Evolutionary conservation across 2,888 invertebrate species (phyloP).

Genomic region (Colletes collaris): DNA sequence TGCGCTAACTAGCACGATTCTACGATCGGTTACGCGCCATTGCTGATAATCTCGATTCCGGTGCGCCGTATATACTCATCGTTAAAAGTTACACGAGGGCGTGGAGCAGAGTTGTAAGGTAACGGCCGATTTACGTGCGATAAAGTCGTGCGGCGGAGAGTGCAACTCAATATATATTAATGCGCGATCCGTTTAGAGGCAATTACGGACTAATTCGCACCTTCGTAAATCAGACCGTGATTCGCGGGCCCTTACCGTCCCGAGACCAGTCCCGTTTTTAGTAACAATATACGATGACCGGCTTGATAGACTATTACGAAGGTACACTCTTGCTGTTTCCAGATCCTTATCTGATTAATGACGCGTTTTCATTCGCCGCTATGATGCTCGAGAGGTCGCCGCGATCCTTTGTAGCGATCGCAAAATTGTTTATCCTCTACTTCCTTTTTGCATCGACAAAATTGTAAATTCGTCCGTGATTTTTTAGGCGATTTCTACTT

Average conservation of each 20-base stretch:
- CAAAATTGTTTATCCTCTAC: neutral
- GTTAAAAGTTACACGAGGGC: conserved; percentile 31
- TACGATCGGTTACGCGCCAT: conserved; percentile 34
- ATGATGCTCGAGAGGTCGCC: conserved; percentile 26
- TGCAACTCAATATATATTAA: conserved; percentile 55
- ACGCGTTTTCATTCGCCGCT: conserved; percentile 46
- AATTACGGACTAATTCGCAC: conserved; percentile 57
- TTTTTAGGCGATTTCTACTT: conserved; percentile 4
- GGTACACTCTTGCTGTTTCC: conserved; percentile 40
- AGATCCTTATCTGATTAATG: conserved; percentile 55
- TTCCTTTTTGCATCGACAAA: neutral
- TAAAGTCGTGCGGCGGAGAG: conserved; percentile 38
- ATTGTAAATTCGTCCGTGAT: no score
- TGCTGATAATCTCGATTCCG: conserved; percentile 33
- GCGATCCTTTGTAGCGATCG: neutral
- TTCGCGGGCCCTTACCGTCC: neutral
- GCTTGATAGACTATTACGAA: conserved; percentile 39
- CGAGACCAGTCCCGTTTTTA: conserved; percentile 2
- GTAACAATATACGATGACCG: conserved; percentile 11
- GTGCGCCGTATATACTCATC: conserved; percentile 18
- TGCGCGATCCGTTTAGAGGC: conserved; percentile 47
- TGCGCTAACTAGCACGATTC: conserved; percentile 16
- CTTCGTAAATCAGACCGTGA: conserved; percentile 56
- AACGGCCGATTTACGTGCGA: conserved; percentile 55
- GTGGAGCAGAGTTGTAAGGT: conserved; percentile 22